Percentiles rank a stretch among this genome's conserved stretches.
Evolutionary conservation across 2,113 vertebrate species (phyloP).

Genomic region (Bos taurus): ARS-UCD2.0 NC_037328.1:122249001-122249500

Average conservation of each 20-base stretch:
- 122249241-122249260: background rate
- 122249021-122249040: background rate
- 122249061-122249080: background rate
- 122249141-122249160: background rate
- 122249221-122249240: background rate
- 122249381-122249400: background rate
- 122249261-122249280: background rate
- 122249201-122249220: background rate
- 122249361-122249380: background rate
- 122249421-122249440: background rate
- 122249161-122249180: background rate
- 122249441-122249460: background rate
- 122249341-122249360: background rate
- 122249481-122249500: background rate
- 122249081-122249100: background rate
- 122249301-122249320: background rate
- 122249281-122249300: background rate
- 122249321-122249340: background rate
- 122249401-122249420: background rate
- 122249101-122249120: background rate
- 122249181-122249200: background rate
- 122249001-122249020: background rate
- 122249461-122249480: background rate
- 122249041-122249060: background rate
- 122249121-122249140: background rate